These are phyloP conservation scores for Nebria salina DNA, from an alignment of 2,888 invertebrate species.

Conservation along the genomic window DNA sequence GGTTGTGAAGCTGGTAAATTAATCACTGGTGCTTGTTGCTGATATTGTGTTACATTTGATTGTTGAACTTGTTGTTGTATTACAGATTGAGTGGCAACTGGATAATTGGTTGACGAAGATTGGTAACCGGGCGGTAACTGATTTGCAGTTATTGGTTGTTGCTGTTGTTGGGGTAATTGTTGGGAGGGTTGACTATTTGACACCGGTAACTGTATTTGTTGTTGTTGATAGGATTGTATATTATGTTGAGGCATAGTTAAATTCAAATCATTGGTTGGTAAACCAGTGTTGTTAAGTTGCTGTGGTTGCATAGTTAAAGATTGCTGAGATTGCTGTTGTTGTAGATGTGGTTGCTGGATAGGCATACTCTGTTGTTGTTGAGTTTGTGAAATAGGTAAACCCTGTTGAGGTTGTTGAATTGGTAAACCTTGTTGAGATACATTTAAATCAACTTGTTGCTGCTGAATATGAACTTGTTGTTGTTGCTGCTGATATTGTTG, in stretches of 20 bases:
- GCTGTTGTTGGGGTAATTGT: conserved; percentile 49
- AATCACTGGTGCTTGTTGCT: conserved; percentile 6
- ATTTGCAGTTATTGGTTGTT: conserved; percentile 47
- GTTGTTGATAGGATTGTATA: conserved; percentile 5
- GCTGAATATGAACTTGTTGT: conserved; percentile 60
- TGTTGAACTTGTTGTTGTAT: conserved; percentile 17
- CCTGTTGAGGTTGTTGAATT: conserved; percentile 60
- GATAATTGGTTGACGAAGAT: conserved; percentile 48
- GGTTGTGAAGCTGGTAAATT: conserved; percentile 6
- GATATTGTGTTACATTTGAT: not conserved
- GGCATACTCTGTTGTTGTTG: conserved; percentile 20
- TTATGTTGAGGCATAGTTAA: conserved; percentile 15
- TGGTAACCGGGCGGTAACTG: conserved; percentile 48
- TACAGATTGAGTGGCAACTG: conserved; percentile 26
- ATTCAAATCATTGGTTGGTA: not conserved
- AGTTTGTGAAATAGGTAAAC: conserved; percentile 57
- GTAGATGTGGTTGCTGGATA: conserved; percentile 49
- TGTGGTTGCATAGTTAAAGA: conserved; percentile 33
- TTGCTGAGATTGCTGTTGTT: conserved; percentile 48
- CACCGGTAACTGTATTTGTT: conserved; percentile 32
- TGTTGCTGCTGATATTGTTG: conserved; percentile 60
- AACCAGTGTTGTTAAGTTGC: conserved; percentile 4
- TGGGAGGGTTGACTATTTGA: conserved; percentile 11
- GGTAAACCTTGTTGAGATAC: conserved; percentile 52
- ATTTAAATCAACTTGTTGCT: conserved; percentile 31